phyloP scores from a whole-genome alignment of 2,888 invertebrate species.

The Leucoptera coffeella region DNA sequence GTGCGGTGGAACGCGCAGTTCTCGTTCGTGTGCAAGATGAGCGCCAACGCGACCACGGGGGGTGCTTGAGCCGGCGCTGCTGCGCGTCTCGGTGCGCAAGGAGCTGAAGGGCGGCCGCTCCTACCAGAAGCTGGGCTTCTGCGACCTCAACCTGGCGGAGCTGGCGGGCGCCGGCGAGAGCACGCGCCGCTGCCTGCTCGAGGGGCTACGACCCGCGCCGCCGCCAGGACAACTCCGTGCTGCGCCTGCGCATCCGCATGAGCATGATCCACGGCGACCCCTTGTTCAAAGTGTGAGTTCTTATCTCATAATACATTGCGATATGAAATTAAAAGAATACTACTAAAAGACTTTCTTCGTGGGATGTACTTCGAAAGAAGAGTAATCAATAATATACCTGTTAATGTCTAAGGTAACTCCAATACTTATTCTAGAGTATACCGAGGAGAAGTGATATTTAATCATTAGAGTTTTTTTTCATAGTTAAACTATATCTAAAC shows the following conservation, averaged over 20 bases:
- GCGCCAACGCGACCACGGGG: constrained; percentile 93
- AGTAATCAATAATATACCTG: too few species aligned
- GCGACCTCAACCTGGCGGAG: constrained; percentile 94
- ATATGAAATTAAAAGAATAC: too few species aligned
- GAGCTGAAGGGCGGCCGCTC: constrained; percentile 78
- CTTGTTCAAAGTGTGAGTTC: constrained; percentile 94
- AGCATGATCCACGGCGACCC: constrained; percentile 94
- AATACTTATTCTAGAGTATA: too few species aligned
- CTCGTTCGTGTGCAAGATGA: constrained; percentile 93
- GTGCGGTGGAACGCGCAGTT: constrained; percentile 91
- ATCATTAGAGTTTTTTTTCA: too few species aligned
- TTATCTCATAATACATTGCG: too few species aligned
- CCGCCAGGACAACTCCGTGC: constrained; percentile 94
- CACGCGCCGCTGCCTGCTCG: constrained; percentile 81
- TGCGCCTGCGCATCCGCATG: constrained; percentile 86
- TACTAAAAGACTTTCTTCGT: too few species aligned
- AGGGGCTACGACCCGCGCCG: constrained; percentile 91
- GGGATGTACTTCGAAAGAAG: too few species aligned
- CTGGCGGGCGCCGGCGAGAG: constrained; percentile 90
- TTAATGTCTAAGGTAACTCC: too few species aligned
- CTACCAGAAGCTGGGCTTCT: constrained; percentile 94
- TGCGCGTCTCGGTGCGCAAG: constrained; percentile 92
- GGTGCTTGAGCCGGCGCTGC: constrained; percentile 86
- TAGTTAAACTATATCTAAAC: too few species aligned
- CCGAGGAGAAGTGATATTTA: too few species aligned